Percentiles rank a stretch among this genome's conserved stretches.
These are phyloP conservation scores for Stigmatopora argus DNA, from an alignment of 2,113 vertebrate species.

Conservation along the genomic window DNA sequence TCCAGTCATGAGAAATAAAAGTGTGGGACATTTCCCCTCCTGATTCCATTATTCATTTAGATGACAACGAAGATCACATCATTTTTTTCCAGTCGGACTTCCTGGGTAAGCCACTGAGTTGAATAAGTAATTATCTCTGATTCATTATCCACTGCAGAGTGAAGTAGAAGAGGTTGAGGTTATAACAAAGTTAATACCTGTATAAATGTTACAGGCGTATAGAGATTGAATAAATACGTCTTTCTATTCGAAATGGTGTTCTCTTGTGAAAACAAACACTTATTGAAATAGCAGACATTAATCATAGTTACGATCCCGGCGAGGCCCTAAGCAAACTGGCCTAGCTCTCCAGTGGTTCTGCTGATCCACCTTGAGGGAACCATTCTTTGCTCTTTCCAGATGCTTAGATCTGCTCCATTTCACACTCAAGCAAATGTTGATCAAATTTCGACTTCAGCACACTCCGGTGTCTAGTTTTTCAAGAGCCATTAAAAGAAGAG, in stretches of 20 bases:
- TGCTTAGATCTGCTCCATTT: constrained; percentile 66
- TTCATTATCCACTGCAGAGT: constrained; percentile 34
- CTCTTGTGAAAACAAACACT: constrained; percentile 49
- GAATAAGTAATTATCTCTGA: constrained; percentile 44
- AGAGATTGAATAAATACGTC: constrained; percentile 13
- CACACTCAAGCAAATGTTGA: constrained; percentile 48
- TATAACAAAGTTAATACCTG: constrained; percentile 12
- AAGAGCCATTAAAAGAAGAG: constrained; percentile 43
- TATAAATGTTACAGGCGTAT: not conserved
- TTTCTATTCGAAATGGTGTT: constrained; percentile 23
- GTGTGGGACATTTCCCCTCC: constrained; percentile 23
- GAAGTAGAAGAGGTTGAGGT: constrained; percentile 6
- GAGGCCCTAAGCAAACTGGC: constrained; percentile 50
- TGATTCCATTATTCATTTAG: constrained; percentile 33
- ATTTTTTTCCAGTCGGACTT: constrained; percentile 40
- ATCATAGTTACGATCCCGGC: constrained; percentile 58
- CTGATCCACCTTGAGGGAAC: constrained; percentile 48
- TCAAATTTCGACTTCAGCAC: constrained; percentile 58
- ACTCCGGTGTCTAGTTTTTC: constrained; percentile 51
- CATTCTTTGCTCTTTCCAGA: constrained; percentile 62
- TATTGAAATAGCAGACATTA: constrained; percentile 61
- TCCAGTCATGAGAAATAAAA: constrained; percentile 47
- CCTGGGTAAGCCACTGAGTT: constrained; percentile 36
- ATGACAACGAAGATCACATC: constrained; percentile 32
- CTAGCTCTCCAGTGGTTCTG: constrained; percentile 48